A percentile compares a stretch with the other conserved stretches of the same genome.
These are phyloP conservation scores for Phalacrocorax pelagicus DNA, from an alignment of 2,113 vertebrate genomes.

Conservation along the genomic window DNA sequence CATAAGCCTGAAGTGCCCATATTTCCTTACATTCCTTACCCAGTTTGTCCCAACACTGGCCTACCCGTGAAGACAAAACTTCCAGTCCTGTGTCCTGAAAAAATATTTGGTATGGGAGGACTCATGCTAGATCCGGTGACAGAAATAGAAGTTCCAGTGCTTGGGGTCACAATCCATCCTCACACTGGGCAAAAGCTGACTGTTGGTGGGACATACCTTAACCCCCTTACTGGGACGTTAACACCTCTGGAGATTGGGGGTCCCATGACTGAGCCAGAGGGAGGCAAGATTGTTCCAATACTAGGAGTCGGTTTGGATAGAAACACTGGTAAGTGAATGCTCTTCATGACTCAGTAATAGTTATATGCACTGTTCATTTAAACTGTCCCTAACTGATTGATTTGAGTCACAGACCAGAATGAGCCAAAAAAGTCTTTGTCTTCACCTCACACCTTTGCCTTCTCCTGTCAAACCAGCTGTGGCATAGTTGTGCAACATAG, in stretches of 20 bases:
- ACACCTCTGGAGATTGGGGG: conserved; percentile 84
- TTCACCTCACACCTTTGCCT: background rate
- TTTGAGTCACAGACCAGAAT: background rate
- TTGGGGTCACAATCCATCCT: conserved; percentile 87
- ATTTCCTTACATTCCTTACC: conserved; percentile 84
- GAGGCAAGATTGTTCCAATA: conserved; percentile 77
- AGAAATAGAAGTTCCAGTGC: conserved; percentile 83
- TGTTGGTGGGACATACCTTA: conserved; percentile 80
- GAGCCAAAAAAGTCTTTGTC: background rate
- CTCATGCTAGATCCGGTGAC: conserved; percentile 83
- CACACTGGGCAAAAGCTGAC: conserved; percentile 79
- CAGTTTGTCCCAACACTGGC: conserved; percentile 67
- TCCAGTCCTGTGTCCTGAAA: conserved; percentile 72
- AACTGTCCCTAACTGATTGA: background rate
- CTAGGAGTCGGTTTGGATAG: conserved; percentile 80
- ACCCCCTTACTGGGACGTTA: conserved; percentile 79
- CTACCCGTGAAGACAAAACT: conserved; percentile 67
- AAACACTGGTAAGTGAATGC: conserved; percentile 76
- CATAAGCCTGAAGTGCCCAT: conserved; percentile 74
- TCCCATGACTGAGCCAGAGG: conserved; percentile 80
- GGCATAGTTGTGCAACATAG: background rate
- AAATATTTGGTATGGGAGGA: conserved; percentile 73
- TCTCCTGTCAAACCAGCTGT: background rate
- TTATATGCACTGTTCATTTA: background rate
- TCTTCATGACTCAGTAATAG: too few relatives aligned